These are phyloP conservation scores for Callorhinus ursinus DNA, from an alignment of 2,113 vertebrate genomes.

Conservation along the genomic window DNA sequence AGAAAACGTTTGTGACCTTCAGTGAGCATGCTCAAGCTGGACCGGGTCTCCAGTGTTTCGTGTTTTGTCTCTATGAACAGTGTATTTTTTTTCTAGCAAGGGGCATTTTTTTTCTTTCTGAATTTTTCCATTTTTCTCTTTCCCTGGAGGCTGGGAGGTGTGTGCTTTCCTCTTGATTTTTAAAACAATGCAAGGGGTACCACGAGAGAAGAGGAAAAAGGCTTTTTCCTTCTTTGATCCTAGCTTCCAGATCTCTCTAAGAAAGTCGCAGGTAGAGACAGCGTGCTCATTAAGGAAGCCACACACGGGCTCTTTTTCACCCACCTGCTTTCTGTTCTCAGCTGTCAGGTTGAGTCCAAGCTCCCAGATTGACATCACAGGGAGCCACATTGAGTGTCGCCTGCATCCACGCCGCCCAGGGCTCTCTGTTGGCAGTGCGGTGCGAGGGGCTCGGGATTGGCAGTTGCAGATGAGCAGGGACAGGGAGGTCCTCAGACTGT, in stretches of 20 bases:
- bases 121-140: background rate
- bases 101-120: background rate
- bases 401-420: background rate
- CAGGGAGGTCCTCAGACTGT: accelerated
- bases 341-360: background rate
- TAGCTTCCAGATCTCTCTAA: background rate
- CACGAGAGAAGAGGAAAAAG: too few species aligned
- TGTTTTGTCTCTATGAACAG: background rate
- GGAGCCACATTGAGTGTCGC: background rate
- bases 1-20: accelerated
- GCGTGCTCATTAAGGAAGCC: too few species aligned
- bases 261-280: too few species aligned
- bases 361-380: background rate
- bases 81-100: background rate
- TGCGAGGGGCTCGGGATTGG: background rate
- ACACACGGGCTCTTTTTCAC: background rate
- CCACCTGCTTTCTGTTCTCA: background rate
- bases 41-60: accelerated
- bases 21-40: accelerated
- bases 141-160: background rate
- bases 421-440: too few species aligned
- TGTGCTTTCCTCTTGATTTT: background rate
- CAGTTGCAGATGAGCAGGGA: background rate
- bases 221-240: background rate
- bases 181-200: background rate